phyloP scores from a whole-genome alignment of 2,797 vertebrate genomes.

The Gadopsis bispinosus region DNA sequence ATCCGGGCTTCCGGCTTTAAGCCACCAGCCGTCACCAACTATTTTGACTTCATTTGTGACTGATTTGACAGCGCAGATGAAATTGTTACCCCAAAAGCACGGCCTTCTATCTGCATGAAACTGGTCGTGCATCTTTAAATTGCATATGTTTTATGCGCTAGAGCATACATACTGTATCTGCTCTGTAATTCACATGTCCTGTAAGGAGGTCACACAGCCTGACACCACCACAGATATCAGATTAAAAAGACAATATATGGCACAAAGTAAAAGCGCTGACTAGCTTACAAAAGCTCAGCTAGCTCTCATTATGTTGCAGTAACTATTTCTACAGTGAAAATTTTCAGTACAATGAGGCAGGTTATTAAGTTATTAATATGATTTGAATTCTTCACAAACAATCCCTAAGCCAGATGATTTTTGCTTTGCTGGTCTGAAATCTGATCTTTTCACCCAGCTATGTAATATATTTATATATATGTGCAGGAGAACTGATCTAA shows the following conservation, averaged over 20 bases:
- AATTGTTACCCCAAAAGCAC: slow-evolving; percentile 33
- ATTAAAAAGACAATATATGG: neutral
- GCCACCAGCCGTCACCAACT: slow-evolving; percentile 15
- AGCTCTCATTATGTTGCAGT: neutral
- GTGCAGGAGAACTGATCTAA: neutral
- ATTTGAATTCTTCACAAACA: neutral
- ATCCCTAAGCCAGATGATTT: neutral
- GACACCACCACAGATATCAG: neutral
- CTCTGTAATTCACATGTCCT: neutral
- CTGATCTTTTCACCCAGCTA: neutral
- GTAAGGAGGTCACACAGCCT: neutral
- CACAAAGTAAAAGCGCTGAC: neutral
- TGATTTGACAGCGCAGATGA: slow-evolving; percentile 40
- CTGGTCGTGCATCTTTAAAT: neutral
- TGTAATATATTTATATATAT: neutral
- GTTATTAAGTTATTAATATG: neutral
- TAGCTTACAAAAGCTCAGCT: neutral
- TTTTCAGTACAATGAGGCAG: neutral
- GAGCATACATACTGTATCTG: no score
- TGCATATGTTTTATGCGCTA: no score
- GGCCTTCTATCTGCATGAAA: neutral
- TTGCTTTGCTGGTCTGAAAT: neutral
- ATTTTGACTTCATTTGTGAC: slow-evolving; percentile 13
- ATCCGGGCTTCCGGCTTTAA: slow-evolving; percentile 26
- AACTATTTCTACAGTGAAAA: neutral